Percentiles rank a stretch among this genome's conserved stretches.
Conservation (phyloP, 2,797 vertebrate genomes). For the Neostethus bicornis region DNA sequence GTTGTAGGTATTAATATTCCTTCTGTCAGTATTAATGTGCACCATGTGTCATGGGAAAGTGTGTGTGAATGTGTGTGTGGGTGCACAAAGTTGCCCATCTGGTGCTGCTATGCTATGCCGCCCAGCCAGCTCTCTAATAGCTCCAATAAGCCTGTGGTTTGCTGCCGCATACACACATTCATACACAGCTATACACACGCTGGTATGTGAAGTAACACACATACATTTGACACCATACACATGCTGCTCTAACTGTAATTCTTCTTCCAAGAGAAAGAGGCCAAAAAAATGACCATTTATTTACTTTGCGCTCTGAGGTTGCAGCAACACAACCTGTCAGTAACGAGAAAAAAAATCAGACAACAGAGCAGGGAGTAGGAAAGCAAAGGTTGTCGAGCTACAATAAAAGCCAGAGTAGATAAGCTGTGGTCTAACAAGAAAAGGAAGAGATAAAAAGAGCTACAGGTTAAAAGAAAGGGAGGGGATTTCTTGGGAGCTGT, state of each 20-base stretch:
- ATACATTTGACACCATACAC: conserved; percentile 43
- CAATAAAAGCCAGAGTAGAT: conserved; percentile 43
- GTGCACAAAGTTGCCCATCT: conserved; percentile 76
- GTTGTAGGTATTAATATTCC: conserved; percentile 67
- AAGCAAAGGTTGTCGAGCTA: conserved; percentile 50
- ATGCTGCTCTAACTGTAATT: conserved; percentile 72
- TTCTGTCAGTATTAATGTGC: conserved; percentile 58
- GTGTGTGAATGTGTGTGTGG: conserved; percentile 31
- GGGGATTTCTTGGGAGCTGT: conserved; percentile 52
- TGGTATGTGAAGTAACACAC: conserved; percentile 35
- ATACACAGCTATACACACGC: conserved; percentile 61
- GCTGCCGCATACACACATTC: conserved; percentile 70
- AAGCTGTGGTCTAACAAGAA: conserved; percentile 36
- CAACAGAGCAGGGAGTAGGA: conserved; percentile 40
- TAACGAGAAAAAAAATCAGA: conserved; percentile 32
- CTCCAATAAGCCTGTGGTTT: conserved; percentile 85
- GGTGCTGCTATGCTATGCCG: conserved; percentile 76
- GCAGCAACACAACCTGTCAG: conserved; percentile 61
- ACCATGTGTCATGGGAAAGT: conserved; percentile 50
- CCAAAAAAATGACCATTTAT: conserved; percentile 78
- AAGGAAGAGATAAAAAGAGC: conserved; percentile 33
- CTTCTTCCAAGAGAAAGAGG: conserved; percentile 77
- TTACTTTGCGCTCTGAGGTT: conserved; percentile 75
- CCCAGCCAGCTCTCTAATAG: conserved; percentile 80
- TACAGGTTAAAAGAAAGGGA: conserved; percentile 31